Percentiles rank a stretch among this genome's conserved stretches.
Conservation (phyloP, 2,113 vertebrate species). For the Silurus asotus region DNA sequence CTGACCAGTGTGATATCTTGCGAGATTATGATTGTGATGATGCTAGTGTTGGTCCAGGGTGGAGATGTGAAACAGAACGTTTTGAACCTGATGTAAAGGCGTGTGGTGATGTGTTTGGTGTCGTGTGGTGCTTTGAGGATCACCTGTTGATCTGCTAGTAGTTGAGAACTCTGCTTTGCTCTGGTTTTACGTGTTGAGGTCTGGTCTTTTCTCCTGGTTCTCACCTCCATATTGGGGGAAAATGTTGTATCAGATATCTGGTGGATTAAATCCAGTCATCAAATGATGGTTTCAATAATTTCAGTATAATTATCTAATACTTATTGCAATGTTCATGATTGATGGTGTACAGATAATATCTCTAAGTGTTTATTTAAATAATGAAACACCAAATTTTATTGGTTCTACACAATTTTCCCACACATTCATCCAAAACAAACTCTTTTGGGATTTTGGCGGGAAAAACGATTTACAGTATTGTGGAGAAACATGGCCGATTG, state of each 20-base stretch:
- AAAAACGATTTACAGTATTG: too few species aligned
- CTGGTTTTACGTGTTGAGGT: not conserved
- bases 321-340: not conserved
- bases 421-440: too few species aligned
- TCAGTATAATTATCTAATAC: not conserved
- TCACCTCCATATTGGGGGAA: slow-evolving; percentile 4
- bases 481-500: too few species aligned
- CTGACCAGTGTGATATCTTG: not conserved
- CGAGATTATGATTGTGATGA: too few species aligned
- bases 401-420: too few species aligned
- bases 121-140: not conserved
- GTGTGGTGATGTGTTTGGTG: not conserved
- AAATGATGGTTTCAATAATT: not conserved
- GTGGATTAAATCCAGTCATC: not conserved
- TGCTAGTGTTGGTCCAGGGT: not conserved
- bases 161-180: not conserved
- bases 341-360: not conserved
- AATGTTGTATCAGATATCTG: not conserved
- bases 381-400: too few species aligned
- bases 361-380: too few species aligned
- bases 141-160: slow-evolving; percentile 19
- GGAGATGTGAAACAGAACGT: not conserved
- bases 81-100: not conserved
- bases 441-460: too few species aligned
- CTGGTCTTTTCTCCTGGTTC: not conserved